Conservation (phyloP, 2,113 vertebrate genomes). For the Pedetes capensis region DNA sequence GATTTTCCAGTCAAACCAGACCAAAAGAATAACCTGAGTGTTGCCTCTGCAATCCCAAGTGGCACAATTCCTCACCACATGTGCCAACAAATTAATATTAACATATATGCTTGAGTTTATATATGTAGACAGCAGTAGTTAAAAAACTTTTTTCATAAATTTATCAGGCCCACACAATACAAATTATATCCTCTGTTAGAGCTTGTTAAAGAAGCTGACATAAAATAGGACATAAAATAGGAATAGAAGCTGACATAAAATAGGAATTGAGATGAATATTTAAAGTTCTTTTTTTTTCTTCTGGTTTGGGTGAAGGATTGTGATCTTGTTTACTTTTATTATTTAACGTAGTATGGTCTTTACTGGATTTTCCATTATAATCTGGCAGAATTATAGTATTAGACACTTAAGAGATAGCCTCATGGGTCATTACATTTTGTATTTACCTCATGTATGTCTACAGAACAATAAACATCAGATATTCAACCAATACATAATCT, state of each 20-base stretch:
- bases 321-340: neutral
- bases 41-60: neutral
- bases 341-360: neutral
- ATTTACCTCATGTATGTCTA: neutral
- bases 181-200: neutral
- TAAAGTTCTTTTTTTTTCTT: neutral
- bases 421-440: neutral
- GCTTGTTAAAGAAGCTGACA: neutral
- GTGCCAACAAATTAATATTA: neutral
- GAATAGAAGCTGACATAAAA: neutral
- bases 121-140: neutral
- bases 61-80: neutral
- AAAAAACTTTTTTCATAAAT: neutral
- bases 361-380: neutral
- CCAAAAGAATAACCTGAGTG: neutral
- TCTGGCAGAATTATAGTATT: neutral
- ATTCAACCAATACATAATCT: neutral
- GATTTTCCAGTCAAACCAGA: neutral
- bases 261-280: neutral
- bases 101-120: neutral
- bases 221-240: neutral
- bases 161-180: neutral
- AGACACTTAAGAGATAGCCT: neutral
- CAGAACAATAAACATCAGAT: neutral
- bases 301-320: neutral